Evolutionary conservation across 2,888 invertebrate species (phyloP).

Genomic region (Amorpha juglandis): DNA sequence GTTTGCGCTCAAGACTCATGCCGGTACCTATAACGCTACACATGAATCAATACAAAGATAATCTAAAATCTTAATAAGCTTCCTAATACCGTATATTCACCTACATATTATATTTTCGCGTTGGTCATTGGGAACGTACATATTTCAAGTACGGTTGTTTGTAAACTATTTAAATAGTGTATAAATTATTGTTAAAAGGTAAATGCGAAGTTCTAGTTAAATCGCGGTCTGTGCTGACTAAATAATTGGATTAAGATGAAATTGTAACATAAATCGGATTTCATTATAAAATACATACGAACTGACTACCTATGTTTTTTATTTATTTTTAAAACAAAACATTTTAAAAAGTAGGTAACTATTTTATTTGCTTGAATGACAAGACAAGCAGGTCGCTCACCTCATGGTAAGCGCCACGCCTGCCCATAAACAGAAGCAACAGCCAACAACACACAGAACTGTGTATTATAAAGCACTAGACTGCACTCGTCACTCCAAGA

Average conservation of each 20-base stretch:
- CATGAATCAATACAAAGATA: not conserved
- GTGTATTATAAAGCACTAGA: too few relatives aligned
- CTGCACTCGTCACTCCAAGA: too few relatives aligned
- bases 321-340: not conserved
- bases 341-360: too few relatives aligned
- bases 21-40: too few relatives aligned
- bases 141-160: slow-evolving; percentile 36
- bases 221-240: slow-evolving; percentile 58
- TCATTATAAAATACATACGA: slow-evolving; percentile 75
- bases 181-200: slow-evolving; percentile 40
- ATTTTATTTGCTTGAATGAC: too few relatives aligned
- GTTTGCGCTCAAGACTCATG: too few relatives aligned
- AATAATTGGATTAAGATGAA: slow-evolving; percentile 66
- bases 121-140: slow-evolving; percentile 6
- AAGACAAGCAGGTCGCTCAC: too few relatives aligned
- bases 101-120: not conserved
- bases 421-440: too few relatives aligned
- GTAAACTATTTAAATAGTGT: slow-evolving; percentile 39
- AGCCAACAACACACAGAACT: too few relatives aligned
- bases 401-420: too few relatives aligned
- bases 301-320: slow-evolving; percentile 29
- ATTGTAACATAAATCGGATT: slow-evolving; percentile 77
- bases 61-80: not conserved
- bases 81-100: not conserved
- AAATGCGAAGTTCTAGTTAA: slow-evolving; percentile 48